A percentile compares a stretch with the other conserved stretches of the same genome.
phyloP scores from a whole-genome alignment of 64 coral and sea anemone genomes.

The Cladopsammia gracilis region DNA sequence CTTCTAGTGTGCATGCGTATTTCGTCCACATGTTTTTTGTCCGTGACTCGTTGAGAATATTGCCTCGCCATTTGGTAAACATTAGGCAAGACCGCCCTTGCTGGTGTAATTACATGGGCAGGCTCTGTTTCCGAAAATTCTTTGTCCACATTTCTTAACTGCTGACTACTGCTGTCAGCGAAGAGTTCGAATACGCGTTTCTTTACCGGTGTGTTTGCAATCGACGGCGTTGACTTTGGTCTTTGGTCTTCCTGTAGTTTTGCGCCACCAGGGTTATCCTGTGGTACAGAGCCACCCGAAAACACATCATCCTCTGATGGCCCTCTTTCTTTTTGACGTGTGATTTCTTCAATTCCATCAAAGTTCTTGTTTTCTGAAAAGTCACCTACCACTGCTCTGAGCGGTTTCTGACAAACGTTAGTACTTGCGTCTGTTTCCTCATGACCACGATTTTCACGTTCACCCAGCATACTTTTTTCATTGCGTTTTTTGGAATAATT shows the following conservation, averaged over 20 bases:
- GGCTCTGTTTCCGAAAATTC: slow-evolving; percentile 19
- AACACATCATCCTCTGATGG: not conserved
- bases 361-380: not conserved
- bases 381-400: not conserved
- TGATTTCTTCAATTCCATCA: not conserved
- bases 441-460: not conserved
- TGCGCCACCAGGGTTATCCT: not conserved
- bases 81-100: slow-evolving; percentile 24
- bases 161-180: slow-evolving; percentile 17
- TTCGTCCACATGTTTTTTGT: slow-evolving; percentile 39
- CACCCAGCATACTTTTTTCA: not conserved
- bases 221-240: not conserved
- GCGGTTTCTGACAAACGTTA: not conserved
- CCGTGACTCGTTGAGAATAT: slow-evolving; percentile 72
- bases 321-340: not conserved
- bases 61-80: slow-evolving; percentile 85
- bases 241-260: slow-evolving; percentile 1
- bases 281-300: not conserved
- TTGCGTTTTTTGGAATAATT: not conserved
- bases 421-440: slow-evolving; percentile 3
- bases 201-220: not conserved
- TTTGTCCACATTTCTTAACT: not conserved
- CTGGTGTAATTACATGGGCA: not conserved
- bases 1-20: slow-evolving; percentile 24
- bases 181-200: slow-evolving; percentile 42